Base-by-base conservation (phyloP, 2,113 vertebrate species). In the Pionites leucogaster region DNA sequence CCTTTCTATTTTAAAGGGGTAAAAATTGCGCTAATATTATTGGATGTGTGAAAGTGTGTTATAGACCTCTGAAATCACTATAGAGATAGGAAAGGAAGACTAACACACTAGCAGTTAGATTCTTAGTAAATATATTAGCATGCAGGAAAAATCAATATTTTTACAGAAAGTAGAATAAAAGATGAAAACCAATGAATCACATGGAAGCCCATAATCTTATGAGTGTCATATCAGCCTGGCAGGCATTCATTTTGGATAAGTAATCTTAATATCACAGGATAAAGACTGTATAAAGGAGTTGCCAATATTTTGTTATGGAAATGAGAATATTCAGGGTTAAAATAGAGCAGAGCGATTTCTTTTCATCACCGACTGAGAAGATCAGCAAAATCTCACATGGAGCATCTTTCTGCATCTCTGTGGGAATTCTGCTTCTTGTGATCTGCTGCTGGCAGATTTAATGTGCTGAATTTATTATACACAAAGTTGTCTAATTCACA, bases 251-350 rank as follows among this genome's bases (percentile, higher is more conserved):
- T 95, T 83, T 94, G 78, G 79, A 78, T 90, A 95, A 96, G 53
- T 70, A 94, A 88, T 93, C 85, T 88, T 93, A 92, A 88, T 94
- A 96, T 92, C 60, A 90, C 63, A 88, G 87, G 39, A 95, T 86
- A 93, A 90, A 96, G 71, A 86, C 91, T 85, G 88, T 53, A 95
- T 60, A 96, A 78, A 96, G 28, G 31, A 96, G 27, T 67, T 92
- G 67, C 63, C 68, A 94, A 96, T 92, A 96, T 96, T 96, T 96
- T 97, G 79, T 96, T 92, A 96, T 94, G 93, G 68, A 96, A 96
- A 97, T 96, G 10, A 95, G 79, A 88, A 94, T 94, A 93, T 88
- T 90, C 87, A 94, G 85, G 82, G 92, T 95, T 96, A 96, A 96
- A 96, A 92, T 42, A 88, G 87, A 94, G 49, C 68, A 0, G 5